phyloP scores from a whole-genome alignment of 2,797 vertebrate genomes.

The Brotogeris chrysoptera region DNA sequence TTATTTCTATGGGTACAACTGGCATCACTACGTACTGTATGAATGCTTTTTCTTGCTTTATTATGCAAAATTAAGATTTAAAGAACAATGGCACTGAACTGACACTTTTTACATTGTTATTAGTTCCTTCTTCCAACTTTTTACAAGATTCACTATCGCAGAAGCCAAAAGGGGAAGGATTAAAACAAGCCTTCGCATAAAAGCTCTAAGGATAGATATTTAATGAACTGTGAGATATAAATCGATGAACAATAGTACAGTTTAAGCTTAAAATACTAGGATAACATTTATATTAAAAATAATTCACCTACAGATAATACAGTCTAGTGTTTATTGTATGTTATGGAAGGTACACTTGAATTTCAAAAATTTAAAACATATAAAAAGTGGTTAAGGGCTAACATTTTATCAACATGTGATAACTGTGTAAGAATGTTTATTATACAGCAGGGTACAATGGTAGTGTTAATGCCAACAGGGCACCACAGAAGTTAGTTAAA shows the following conservation, averaged over 20 bases:
- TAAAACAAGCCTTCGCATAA: conserved; percentile 48
- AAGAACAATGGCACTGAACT: conserved; percentile 18
- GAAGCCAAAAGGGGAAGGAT: conserved; percentile 26
- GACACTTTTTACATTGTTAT: conserved; percentile 44
- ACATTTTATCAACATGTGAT: conserved; percentile 87
- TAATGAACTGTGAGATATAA: conserved; percentile 59
- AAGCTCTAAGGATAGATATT: conserved; percentile 48
- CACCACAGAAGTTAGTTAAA: conserved; percentile 85
- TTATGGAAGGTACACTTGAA: conserved; percentile 91
- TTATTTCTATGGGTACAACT: neutral
- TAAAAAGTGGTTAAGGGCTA: conserved; percentile 89
- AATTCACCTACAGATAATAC: conserved; percentile 77
- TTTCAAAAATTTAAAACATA: conserved; percentile 91
- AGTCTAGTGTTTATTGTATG: conserved; percentile 91
- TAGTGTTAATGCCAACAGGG: conserved; percentile 82
- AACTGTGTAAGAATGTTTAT: conserved; percentile 86
- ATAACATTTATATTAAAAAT: conserved; percentile 65
- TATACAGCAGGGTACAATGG: conserved; percentile 86
- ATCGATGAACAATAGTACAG: conserved; percentile 35
- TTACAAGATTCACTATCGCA: conserved; percentile 11
- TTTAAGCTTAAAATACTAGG: conserved; percentile 42
- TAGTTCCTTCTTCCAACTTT: conserved; percentile 34
- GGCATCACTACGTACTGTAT: neutral
- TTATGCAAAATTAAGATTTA: neutral
- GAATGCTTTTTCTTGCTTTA: neutral